phyloP scores from a whole-genome alignment of 2,113 vertebrate species.

The Limnothrissa miodon region DNA sequence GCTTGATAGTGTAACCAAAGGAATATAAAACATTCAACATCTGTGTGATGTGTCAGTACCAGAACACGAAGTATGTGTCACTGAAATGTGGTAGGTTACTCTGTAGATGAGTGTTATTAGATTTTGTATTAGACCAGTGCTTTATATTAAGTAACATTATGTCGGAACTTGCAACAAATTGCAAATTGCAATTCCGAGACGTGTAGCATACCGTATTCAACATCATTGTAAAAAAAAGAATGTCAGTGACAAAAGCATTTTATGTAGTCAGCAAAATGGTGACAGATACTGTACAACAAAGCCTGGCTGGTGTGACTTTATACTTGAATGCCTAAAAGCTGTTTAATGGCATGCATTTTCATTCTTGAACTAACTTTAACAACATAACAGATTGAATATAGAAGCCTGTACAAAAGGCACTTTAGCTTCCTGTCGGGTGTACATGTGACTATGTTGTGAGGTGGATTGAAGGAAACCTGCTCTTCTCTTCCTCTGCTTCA shows the following conservation, averaged over 20 bases:
- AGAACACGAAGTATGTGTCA: neutral
- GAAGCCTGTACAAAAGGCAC: neutral
- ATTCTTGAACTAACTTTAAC: constrained; percentile 4
- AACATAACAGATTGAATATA: neutral
- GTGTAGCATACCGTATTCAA: neutral
- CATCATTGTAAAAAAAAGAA: too few species aligned
- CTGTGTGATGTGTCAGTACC: neutral
- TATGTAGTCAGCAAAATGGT: too few species aligned
- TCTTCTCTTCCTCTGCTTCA: constrained; percentile 14
- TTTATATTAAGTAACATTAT: neutral
- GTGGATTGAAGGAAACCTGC: neutral
- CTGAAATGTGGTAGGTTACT: neutral
- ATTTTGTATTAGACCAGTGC: neutral
- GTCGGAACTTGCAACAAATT: neutral
- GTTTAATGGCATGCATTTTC: constrained; percentile 7
- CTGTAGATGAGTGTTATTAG: neutral
- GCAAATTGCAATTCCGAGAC: too few species aligned
- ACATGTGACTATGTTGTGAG: neutral
- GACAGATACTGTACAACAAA: neutral
- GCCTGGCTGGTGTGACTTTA: neutral
- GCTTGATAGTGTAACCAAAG: neutral
- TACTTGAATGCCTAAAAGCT: constrained; percentile 3
- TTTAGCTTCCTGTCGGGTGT: neutral
- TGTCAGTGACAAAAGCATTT: too few species aligned
- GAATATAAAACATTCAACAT: neutral